Evolutionary conservation across 1,140 invertebrate genomes (phyloP).

Genomic region (Nilaparvata lugens): DNA sequence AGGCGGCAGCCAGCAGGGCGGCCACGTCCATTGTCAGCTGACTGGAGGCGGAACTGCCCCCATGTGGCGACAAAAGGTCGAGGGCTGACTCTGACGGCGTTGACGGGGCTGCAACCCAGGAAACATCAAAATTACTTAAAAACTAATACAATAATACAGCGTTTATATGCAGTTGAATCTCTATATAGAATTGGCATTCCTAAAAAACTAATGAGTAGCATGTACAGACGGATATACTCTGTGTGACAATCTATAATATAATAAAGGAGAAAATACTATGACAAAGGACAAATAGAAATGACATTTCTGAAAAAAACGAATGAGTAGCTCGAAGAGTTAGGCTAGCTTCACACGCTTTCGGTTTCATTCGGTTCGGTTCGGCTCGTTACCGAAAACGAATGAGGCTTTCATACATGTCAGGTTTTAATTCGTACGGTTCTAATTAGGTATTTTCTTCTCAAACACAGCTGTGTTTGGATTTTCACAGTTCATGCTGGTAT

Average conservation of each 20-base stretch:
- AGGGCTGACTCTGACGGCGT: conserved; percentile 4
- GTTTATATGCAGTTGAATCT: not conserved
- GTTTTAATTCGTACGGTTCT: too few species aligned
- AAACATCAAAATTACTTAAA: not conserved
- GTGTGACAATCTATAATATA: not conserved
- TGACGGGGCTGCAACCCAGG: not conserved
- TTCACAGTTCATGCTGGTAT: too few species aligned
- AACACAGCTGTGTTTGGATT: too few species aligned
- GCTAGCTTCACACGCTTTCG: too few species aligned
- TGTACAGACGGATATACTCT: not conserved
- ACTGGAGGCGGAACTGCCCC: not conserved
- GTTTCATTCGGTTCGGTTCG: too few species aligned
- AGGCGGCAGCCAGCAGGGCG: conserved; percentile 4
- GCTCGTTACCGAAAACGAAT: too few species aligned
- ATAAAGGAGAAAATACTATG: not conserved
- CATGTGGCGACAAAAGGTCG: not conserved
- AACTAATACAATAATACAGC: not conserved
- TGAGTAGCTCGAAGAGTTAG: too few species aligned
- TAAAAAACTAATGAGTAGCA: not conserved
- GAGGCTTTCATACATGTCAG: too few species aligned
- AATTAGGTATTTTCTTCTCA: too few species aligned
- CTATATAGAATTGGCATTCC: not conserved
- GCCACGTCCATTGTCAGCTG: not conserved
- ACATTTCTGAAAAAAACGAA: too few species aligned
- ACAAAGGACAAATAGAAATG: not conserved